Evolutionary conservation across 1,140 invertebrate species (phyloP), one percentile per base, ranked within the genome.

Genomic region (Cepaea nemoralis): DNA sequence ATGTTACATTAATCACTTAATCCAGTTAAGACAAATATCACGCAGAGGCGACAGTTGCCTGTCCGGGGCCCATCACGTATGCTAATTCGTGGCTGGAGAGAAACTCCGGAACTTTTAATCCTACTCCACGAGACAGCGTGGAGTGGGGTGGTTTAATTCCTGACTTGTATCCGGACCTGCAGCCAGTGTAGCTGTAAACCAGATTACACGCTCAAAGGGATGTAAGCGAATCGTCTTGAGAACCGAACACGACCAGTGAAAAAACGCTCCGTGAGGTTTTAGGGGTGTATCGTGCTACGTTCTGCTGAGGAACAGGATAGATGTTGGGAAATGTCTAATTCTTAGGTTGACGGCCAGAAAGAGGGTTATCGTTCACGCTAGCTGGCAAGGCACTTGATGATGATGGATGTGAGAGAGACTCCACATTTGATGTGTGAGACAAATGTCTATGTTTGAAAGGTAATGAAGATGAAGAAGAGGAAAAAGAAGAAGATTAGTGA

Each of bases 201-300:
- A 63, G 19, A 63, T 63, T 63, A 63, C 59, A 63, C 27, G 59
- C 59, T 10, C 59, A 63, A 63, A 63, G 59, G 22, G 59, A 63
- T 63, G 59, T 63, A 63, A 63, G 59, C 59, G 59, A 63, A 63
- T 63, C 27, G 59, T 63, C 59, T 63, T 63, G 59, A 63, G 59
- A 63, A 63, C 59, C 59, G 59, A 5, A 63, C 59, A 63, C 59
- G 59, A 27, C 27, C 6, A 31, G 59, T 12, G 27, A 63, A 31
- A 31, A 31, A 63, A 63, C 27, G 5, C 33, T 6, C 59, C 33
- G 59, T 16, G 8, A 22, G 59, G n/a, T n/a, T 63, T 63, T 27
- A 2, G 50, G 50, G 59, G 27, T 31, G 5, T 31, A 12, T 63
- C 33, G 5, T 63, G 59, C 10, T 63, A 63, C 59, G 59, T 63